phyloP scores from a whole-genome alignment of 2,113 vertebrate genomes.

The Grantiella picta region DNA sequence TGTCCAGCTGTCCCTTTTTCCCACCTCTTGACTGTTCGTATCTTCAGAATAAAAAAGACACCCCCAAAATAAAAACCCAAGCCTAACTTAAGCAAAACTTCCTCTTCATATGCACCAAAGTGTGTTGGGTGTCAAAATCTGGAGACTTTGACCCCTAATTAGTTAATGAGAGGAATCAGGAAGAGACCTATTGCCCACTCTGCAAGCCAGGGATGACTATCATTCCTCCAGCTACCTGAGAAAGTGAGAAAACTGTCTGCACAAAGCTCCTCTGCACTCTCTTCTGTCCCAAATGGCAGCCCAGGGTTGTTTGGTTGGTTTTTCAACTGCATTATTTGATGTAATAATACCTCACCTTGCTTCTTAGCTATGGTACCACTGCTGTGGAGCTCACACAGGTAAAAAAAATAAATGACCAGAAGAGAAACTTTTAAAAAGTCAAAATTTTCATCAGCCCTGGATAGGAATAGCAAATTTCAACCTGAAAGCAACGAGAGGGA shows the following conservation, averaged over 20 bases:
- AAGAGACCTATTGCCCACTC: neutral
- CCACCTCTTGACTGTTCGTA: neutral
- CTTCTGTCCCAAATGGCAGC: neutral
- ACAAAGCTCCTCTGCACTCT: neutral
- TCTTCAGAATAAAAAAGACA: neutral
- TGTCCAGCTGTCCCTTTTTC: neutral
- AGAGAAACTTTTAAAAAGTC: neutral
- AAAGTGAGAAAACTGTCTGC: neutral
- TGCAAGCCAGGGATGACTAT: neutral
- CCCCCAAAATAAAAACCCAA: neutral
- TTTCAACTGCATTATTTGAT: neutral
- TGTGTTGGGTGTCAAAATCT: neutral
- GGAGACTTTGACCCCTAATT: neutral
- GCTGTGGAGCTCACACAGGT: neutral
- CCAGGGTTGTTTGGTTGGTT: neutral
- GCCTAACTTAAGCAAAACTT: rapidly evolving
- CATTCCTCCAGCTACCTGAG: neutral
- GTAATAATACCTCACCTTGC: neutral
- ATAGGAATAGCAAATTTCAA: neutral
- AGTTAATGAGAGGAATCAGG: neutral
- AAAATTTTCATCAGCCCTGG: neutral
- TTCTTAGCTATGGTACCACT: neutral
- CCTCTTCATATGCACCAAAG: neutral
- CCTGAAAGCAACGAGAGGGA: neutral
- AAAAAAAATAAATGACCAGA: neutral